Evolutionary conservation across 2,113 vertebrate species (phyloP), one percentile per base, ranked within the genome.

Genomic region (Takifugu bimaculatus): DNA sequence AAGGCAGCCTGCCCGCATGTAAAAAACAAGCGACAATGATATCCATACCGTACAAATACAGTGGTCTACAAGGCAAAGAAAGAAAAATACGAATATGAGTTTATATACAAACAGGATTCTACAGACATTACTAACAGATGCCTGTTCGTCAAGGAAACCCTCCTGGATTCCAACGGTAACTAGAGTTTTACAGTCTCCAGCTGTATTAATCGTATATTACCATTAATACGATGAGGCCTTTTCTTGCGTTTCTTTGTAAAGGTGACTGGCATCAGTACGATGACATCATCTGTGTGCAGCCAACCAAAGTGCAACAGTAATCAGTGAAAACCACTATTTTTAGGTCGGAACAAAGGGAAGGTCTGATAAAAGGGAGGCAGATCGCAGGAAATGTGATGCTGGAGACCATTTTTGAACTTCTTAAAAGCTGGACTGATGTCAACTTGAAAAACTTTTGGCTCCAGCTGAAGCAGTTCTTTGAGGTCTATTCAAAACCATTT

Each of bases 181-280:
- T 28, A 0, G 15, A 12, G 2, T 1, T 12, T 51, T 0, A 14
- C 0, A 50, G 1, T 0, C 0, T 11, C 11, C n/a, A 26, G 0
- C 2, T 57, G 5, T 52, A 35, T 6, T 45, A 1, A 0, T 2
- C 50, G 26, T 13, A 1, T 58, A 11, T 26, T 11, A 10, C 27
- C 14, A 20, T 68, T 27, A 1, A 50, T 43, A 5, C 11, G 32
- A 10, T 14, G 4, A 43, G 2, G 1, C 26, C 4, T 65, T 20
- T 63, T 0, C 11, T 1, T 45, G 26, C 68, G 5, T 64, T 26
- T 51, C 57, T 75, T 43, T 62, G 4, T 53, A 26, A 50, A 91
- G 89, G 87, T 0, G 89, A 91, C 26, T 99, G 96, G 96, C 96
- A 99, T 75, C 96, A 99, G 15, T 99, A 97, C 0, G 96, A 99